A percentile compares a stretch with the other conserved stretches of the same genome.
These are phyloP conservation scores for Muntiacus reevesi DNA, from an alignment of 2,113 vertebrate genomes.

Conservation along the genomic window DNA sequence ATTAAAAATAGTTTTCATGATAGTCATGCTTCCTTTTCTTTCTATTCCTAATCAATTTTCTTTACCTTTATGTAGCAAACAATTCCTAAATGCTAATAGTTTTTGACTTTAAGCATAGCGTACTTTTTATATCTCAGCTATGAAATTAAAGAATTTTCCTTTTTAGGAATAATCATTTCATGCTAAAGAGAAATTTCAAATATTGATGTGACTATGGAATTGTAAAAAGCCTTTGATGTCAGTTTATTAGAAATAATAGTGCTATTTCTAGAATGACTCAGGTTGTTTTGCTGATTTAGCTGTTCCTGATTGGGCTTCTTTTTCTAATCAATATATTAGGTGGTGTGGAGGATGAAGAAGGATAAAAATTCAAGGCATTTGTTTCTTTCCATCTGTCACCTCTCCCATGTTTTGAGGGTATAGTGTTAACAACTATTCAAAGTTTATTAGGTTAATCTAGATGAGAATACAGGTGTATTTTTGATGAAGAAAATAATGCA, in stretches of 20 bases:
- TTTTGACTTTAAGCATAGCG: not conserved
- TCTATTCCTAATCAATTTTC: not conserved
- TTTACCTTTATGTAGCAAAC: not conserved
- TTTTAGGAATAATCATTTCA: not conserved
- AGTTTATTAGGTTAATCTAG: not conserved
- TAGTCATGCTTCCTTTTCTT: not conserved
- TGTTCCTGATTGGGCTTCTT: not conserved
- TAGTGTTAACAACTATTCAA: not conserved
- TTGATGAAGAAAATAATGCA: not conserved
- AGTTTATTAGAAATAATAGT: not conserved
- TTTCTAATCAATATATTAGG: not conserved
- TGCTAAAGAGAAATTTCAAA: not conserved
- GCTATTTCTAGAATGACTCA: not conserved
- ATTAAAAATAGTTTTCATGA: not conserved
- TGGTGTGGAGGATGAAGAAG: not conserved
- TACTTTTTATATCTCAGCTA: not conserved
- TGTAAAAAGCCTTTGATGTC: not conserved
- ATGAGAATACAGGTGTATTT: not conserved
- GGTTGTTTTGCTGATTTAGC: not conserved
- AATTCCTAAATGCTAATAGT: not conserved
- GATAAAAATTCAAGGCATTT: not conserved
- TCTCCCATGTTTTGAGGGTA: not conserved
- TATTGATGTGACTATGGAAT: not conserved
- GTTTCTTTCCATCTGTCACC: not conserved
- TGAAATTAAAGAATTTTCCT: constrained; percentile 18